Evolutionary conservation across 2,797 vertebrate species (phyloP).

Genomic region (Dipus sagitta): DNA sequence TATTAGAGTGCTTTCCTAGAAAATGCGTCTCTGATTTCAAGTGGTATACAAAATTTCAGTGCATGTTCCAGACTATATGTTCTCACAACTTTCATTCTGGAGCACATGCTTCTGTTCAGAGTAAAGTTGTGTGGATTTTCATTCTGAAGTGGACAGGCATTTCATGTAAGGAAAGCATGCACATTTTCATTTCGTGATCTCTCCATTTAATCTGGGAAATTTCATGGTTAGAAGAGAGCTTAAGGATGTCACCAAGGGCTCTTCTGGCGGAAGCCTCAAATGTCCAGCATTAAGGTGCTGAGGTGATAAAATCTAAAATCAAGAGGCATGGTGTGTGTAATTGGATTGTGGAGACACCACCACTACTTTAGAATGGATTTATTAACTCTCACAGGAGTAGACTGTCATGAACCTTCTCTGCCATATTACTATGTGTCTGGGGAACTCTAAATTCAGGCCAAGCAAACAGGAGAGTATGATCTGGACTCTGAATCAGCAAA

Average conservation of each 20-base stretch:
- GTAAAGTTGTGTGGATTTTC: neutral
- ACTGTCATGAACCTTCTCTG: neutral
- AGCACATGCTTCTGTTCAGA: neutral
- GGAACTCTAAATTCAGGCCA: too few species aligned
- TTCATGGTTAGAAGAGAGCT: too few species aligned
- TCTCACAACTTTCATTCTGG: too few species aligned
- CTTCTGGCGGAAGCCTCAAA: neutral
- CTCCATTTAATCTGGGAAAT: too few species aligned
- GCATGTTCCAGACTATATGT: too few species aligned
- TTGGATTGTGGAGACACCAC: too few species aligned
- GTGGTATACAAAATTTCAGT: too few species aligned
- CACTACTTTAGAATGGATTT: neutral
- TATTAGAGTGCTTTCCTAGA: neutral
- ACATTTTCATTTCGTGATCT: too few species aligned
- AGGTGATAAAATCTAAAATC: neutral
- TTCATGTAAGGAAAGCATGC: neutral
- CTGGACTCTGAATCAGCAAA: too few species aligned
- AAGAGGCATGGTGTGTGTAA: too few species aligned
- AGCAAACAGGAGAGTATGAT: neutral
- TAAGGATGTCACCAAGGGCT: too few species aligned
- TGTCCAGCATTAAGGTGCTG: neutral
- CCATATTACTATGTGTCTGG: neutral
- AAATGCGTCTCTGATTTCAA: neutral
- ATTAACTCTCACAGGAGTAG: neutral
- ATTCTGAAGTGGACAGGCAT: neutral